Evolutionary conservation across 2,113 vertebrate species (phyloP), one percentile per base, ranked within the genome.

Genomic region (Felis chaus): DNA sequence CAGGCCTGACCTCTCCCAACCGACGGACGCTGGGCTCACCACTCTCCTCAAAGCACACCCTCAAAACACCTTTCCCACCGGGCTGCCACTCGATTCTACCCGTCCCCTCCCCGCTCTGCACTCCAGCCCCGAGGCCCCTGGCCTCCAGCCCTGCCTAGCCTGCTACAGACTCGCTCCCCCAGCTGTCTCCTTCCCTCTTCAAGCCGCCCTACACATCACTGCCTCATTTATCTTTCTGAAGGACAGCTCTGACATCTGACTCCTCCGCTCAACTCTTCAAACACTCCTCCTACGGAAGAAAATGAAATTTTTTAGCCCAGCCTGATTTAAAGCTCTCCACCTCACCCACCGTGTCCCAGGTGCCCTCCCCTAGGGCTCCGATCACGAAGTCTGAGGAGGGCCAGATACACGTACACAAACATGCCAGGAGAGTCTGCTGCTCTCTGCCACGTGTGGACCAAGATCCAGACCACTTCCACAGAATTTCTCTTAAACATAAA

Each of bases 211-310:
- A 27, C 6, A 27, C 61, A 45, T 45, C 74, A 25, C 71, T 18
- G 73, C 79, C 95, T 45, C 33, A 95, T 36, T 85, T 78, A 36
- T 65, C 91, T 78, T 71, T 39, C 83, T 93, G 65, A 97, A 76
- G 78, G 73, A 85, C 91, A 92, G 91, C 78, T 94, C 95, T 96
- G 95, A 95, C 95, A 96, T 55, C 87, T 83, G 29, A 73, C 92
- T 83, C 87, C 95, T 74, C 87, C 45, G 10, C 82, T 39, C 73
- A 39, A 81, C 45, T 61, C 88, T 86, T 92, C 39, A 84, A 68
- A 53, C 33, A 81, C 36, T 66, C 85, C 79, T 65, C 55, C 71
- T 31, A 65, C 31, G 0, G 66, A 65, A 89, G 8, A 66, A 89
- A 93, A n/a, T n/a, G 94, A 36, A 68, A 41, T 74, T 86, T 95